Base-by-base conservation (phyloP, 2,113 vertebrate genomes). In the Saccopteryx leptura region DNA sequence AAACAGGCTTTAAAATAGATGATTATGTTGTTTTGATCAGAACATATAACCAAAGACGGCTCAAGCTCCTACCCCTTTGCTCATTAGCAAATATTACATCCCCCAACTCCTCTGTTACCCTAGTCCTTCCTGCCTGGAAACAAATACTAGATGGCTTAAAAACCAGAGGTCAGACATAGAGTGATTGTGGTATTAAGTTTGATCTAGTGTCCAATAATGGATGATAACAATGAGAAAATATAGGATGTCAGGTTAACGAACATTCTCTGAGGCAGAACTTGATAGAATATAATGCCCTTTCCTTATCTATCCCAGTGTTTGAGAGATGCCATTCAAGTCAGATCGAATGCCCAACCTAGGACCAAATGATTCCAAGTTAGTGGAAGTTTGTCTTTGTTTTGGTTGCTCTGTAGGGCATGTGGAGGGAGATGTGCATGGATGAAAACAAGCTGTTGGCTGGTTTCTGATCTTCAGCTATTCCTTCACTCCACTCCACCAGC, bases 161-260 rank as follows among this genome's bases (percentile, higher is more conserved):
- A 52, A n/a, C 8, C 68, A 19, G 89, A 52, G 23, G 15, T 76
- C 71, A 3, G 4, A 46, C 5, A 1, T 12, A 5, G 76, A 13
- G 1, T 2, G n/a, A 5, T 0, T 8, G 10, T 0, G 3, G 14
- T 8, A 2, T 3, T 23, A 13, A 52, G n/a, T 31, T 24, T 39
- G 72, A 17, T 3, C 6, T 1, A 2, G 2, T 0, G 13, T 33
- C 65, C 48, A 61, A 0, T 5, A 24, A 33, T 4, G 12, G 31
- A 28, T 0, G 21, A 39, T 17, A 11, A 61, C 12, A 15, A 4
- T 2, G 23, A 58, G 87, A n/a, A 69, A 78, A 92, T 4, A 28
- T 21, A 1, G 0, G 1, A 0, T 23, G 75, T n/a, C 33, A 0
- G 74, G 13, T 15, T 63, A 9, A 31, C 0, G n/a, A 10, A 17